phyloP scores from a whole-genome alignment of 2,888 invertebrate species.

The Andricus curvator region DNA sequence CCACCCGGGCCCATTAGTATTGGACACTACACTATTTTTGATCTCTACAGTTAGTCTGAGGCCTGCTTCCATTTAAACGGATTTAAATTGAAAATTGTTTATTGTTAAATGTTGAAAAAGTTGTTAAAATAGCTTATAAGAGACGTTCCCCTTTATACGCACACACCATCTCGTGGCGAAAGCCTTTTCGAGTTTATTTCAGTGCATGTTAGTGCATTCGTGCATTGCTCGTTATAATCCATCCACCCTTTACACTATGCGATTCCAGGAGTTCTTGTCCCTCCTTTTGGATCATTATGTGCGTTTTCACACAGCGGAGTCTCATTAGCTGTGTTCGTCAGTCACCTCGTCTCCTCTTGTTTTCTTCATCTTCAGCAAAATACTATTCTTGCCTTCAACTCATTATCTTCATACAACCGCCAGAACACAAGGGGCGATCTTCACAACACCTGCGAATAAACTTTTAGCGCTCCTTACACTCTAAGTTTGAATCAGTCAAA shows the following conservation, averaged over 20 bases:
- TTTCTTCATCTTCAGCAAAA: slow-evolving; percentile 27
- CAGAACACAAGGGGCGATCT: neutral
- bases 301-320: slow-evolving; percentile 39
- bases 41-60: too few species aligned
- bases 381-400: slow-evolving; percentile 45
- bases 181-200: neutral
- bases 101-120: too few species aligned
- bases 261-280: slow-evolving; percentile 30
- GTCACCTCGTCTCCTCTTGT: slow-evolving; percentile 47
- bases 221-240: slow-evolving; percentile 31
- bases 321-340: slow-evolving; percentile 51
- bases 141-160: neutral
- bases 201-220: neutral
- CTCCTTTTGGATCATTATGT: slow-evolving; percentile 46
- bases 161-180: too few species aligned
- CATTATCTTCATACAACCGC: neutral
- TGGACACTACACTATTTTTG: too few species aligned
- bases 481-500: too few species aligned
- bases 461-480: neutral
- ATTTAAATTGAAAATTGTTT: too few species aligned
- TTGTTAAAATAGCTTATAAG: too few species aligned
- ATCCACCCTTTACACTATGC: slow-evolving; percentile 31
- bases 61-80: too few species aligned
- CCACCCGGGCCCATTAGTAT: too few species aligned
- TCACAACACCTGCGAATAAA: neutral